Percentiles rank a stretch among this genome's conserved stretches.
phyloP scores from a whole-genome alignment of 2,797 vertebrate species.

The Erethizon dorsatum region DNA sequence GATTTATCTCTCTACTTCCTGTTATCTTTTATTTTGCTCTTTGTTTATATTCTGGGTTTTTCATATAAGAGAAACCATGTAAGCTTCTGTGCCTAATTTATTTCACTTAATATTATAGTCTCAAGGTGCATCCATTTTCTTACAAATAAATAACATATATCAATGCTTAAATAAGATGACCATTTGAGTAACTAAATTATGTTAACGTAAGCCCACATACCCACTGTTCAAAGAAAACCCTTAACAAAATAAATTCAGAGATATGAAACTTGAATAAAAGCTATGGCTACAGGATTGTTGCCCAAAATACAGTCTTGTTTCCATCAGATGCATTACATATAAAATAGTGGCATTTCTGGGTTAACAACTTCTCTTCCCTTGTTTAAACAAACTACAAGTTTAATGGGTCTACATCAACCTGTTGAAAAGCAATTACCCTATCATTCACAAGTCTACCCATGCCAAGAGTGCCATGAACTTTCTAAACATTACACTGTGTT shows the following conservation, averaged over 20 bases:
- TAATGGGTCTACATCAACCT: conserved; percentile 1
- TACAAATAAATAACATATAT: neutral
- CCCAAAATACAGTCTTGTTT: neutral
- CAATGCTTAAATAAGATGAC: conserved; percentile 43
- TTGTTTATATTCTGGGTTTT: neutral
- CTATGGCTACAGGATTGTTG: neutral
- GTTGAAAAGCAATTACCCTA: conserved; percentile 54
- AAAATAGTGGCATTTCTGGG: neutral
- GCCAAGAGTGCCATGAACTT: neutral
- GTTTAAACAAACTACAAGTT: conserved; percentile 30
- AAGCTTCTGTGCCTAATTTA: neutral
- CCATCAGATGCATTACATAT: neutral
- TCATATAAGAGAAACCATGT: neutral
- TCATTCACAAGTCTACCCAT: conserved; percentile 3
- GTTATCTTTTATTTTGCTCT: neutral
- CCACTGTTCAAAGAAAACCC: conserved; percentile 45
- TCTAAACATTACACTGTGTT: conserved; percentile 33
- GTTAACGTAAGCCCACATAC: conserved; percentile 26
- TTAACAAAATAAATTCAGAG: conserved; percentile 9
- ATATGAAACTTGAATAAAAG: neutral
- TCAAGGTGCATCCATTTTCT: neutral
- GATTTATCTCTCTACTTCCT: neutral
- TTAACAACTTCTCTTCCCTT: conserved; percentile 48
- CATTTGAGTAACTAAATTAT: neutral
- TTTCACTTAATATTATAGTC: neutral